phyloP scores from a whole-genome alignment of 1,140 invertebrate species.

The Drosophila burlai region DNA sequence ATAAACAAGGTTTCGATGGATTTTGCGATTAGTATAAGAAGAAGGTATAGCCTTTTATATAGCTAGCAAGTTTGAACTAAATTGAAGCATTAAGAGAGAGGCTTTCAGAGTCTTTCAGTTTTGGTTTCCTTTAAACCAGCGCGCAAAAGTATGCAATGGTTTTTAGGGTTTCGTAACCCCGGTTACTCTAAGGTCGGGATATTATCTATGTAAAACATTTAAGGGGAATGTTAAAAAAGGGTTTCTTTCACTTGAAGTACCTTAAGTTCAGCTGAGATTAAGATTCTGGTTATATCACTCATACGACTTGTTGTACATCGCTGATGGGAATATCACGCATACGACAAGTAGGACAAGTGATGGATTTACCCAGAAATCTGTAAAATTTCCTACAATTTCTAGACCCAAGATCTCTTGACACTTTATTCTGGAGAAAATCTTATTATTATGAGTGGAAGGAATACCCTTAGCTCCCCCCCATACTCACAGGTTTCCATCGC shows the following conservation, averaged over 20 bases:
- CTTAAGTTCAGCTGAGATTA: no score
- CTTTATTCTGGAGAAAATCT: not conserved
- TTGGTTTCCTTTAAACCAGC: not conserved
- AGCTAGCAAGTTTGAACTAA: no score
- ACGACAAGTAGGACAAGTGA: not conserved
- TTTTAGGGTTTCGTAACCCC: no score
- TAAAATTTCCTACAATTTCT: no score
- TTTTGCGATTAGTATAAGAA: no score
- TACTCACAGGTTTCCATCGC: constrained; percentile 63
- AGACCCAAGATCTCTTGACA: no score
- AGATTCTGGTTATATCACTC: not conserved
- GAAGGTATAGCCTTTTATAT: not conserved
- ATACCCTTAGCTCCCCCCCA: not conserved
- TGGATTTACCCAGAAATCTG: not conserved
- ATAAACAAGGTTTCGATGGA: not conserved
- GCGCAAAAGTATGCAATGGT: not conserved
- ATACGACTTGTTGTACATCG: not conserved
- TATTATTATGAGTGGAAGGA: not conserved
- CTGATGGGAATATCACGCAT: not conserved
- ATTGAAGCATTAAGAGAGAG: not conserved
- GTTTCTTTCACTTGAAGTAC: no score
- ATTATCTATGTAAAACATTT: not conserved
- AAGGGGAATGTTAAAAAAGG: no score
- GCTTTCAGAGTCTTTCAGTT: not conserved
- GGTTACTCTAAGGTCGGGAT: not conserved